Evolutionary conservation across 1,140 invertebrate species (phyloP), one percentile per base, ranked within the genome.

Genomic region (Scaptomyza montana): DNA sequence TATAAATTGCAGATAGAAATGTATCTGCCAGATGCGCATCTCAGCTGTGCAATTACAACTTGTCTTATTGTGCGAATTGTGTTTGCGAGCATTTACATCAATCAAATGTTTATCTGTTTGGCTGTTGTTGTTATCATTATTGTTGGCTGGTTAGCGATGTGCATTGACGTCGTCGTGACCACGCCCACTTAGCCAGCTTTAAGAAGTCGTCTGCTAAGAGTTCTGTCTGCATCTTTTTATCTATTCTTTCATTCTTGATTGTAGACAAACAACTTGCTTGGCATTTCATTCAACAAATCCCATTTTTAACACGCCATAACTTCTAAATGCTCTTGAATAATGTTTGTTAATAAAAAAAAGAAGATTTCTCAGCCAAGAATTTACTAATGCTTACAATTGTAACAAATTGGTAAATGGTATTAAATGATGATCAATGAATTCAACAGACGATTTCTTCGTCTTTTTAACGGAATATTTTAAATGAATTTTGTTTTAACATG

Each of bases 1-100:
- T 46, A 21, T 6, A 9, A 4, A 30, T 30, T n/a, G 7, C 6
- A 65, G 56, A 82, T 79, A 73, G 73, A 65, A 62, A 61, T 67
- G 56, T 68, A 73, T 73, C 64, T 73, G 33, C 21, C 39, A 62
- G 46, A 28, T 50, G 36, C 50, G 36, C 50, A 25, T 57, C 45
- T 41, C 10, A 33, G 33, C 7, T 43, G 59, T 50, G 82, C 81
- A 86, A 86, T 87, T 86, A 87, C 75, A 75, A 66, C 74, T 81
- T 73, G 69, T 61, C 78, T 84, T 84, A 73, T 73, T 84, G 81
- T 80, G 80, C 77, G 80, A 85, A 84, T 54, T 67, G 69, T 81
- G 39, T 41, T n/a, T 41, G 74, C 71, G 78, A 47, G 81, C 67
- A 86, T 77, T 86, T 80, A 70, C 80, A 86, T 86, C 81, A 86